Percentiles rank a stretch among this genome's conserved stretches.
These are phyloP conservation scores for Agrochola circellaris DNA, from an alignment of 2,888 invertebrate genomes.

Conservation along the genomic window DNA sequence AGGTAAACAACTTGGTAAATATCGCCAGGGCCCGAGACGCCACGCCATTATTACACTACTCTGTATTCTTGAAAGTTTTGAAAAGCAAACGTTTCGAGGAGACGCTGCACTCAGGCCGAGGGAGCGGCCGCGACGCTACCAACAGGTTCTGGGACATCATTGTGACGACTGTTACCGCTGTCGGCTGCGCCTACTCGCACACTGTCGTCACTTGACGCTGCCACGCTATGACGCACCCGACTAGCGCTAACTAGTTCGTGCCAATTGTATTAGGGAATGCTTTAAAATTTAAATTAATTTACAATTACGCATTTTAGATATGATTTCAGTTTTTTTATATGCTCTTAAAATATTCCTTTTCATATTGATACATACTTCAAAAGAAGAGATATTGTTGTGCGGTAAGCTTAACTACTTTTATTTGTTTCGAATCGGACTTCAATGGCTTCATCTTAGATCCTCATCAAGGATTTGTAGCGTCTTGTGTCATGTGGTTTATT, in stretches of 20 bases:
- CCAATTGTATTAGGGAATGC: constrained; percentile 79
- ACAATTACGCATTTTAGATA: constrained; percentile 78
- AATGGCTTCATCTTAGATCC: constrained; percentile 82
- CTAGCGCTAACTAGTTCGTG: constrained; percentile 79
- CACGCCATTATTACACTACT: constrained; percentile 89
- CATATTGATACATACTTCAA: constrained; percentile 75
- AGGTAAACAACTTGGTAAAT: constrained; percentile 99
- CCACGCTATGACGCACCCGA: constrained; percentile 65
- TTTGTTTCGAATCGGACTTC: constrained; percentile 75
- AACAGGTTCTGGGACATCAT: constrained; percentile 90
- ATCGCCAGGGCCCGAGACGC: constrained; percentile 92
- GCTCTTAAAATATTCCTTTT: constrained; percentile 76
- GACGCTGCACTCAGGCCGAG: constrained; percentile 91
- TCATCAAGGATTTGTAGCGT: constrained; percentile 79
- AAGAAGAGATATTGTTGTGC: constrained; percentile 79
- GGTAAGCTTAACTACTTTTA: constrained; percentile 82
- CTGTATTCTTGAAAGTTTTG: constrained; percentile 85
- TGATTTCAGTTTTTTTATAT: constrained; percentile 76
- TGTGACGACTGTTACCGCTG: constrained; percentile 76
- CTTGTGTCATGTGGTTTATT: constrained; percentile 83
- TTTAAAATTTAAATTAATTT: constrained; percentile 75
- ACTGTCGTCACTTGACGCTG: constrained; percentile 44
- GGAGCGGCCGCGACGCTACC: constrained; percentile 88
- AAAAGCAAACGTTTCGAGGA: constrained; percentile 89
- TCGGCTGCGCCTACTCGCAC: constrained; percentile 61